Evolutionary conservation across 2,113 vertebrate species (phyloP).

Genomic region (Astur gentilis): DNA sequence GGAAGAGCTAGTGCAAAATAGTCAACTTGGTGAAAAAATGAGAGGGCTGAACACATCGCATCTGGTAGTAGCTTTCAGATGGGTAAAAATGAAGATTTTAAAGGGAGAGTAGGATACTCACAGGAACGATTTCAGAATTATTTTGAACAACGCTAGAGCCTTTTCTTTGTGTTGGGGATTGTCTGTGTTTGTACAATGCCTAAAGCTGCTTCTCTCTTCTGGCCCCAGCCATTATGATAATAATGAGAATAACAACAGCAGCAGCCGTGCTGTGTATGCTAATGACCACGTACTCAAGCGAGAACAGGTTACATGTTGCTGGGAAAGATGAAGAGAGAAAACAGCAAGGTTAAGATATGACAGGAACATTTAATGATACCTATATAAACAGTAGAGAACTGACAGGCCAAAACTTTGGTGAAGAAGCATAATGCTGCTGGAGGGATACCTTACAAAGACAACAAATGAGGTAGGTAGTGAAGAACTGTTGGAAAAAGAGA

Average conservation of each 20-base stretch:
- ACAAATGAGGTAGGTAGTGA: not conserved
- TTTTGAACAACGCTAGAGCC: not conserved
- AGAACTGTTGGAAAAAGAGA: not conserved
- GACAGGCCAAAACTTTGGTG: not conserved
- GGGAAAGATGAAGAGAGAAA: not conserved
- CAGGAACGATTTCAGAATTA: not conserved
- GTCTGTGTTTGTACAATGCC: not conserved
- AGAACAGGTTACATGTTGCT: not conserved
- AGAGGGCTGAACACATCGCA: not conserved
- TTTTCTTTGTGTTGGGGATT: not conserved
- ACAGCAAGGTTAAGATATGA: not conserved
- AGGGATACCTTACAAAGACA: not conserved
- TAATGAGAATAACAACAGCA: slow-evolving; percentile 4
- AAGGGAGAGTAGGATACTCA: not conserved
- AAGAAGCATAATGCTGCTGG: not conserved
- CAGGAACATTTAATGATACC: not conserved
- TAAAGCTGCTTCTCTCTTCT: not conserved
- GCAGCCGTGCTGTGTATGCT: not conserved
- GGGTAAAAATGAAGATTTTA: not conserved
- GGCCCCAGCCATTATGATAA: not conserved
- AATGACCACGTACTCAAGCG: not conserved
- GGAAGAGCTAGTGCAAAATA: not conserved
- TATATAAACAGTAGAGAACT: not conserved
- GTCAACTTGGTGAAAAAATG: not conserved
- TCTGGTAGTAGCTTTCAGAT: not conserved